Conservation (phyloP, 2,888 invertebrate species). For the Drosophila sordidula region DNA sequence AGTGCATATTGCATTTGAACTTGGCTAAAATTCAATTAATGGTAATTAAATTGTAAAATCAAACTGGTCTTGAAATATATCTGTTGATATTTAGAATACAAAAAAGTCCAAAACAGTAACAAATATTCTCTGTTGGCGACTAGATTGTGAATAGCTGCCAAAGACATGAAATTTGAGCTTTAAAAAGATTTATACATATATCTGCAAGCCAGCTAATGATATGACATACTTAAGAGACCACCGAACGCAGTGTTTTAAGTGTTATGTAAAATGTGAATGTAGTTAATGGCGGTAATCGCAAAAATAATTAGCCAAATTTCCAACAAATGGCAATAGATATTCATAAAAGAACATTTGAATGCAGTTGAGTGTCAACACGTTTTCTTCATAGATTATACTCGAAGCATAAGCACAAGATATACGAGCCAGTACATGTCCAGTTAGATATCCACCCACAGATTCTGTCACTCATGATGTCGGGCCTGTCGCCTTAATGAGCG, state of each 20-base stretch:
- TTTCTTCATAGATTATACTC: background rate
- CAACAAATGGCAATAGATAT: conserved; percentile 1
- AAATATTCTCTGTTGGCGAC: background rate
- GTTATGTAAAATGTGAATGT: background rate
- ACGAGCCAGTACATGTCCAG: conserved; percentile 14
- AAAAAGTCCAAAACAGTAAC: background rate
- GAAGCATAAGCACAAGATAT: background rate
- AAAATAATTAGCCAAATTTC: conserved; percentile 32
- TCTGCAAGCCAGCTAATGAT: conserved; percentile 7
- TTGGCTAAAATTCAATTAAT: too few relatives aligned
- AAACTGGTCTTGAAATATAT: background rate
- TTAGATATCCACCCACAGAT: conserved; percentile 66
- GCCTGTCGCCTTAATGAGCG: conserved; percentile 71
- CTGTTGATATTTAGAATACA: background rate
- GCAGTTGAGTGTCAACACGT: conserved; percentile 38
- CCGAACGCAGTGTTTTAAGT: background rate
- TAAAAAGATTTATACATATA: background rate
- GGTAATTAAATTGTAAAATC: background rate
- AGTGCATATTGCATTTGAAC: too few relatives aligned
- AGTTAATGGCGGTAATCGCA: conserved; percentile 5
- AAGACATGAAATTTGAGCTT: background rate
- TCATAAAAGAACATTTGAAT: conserved; percentile 11
- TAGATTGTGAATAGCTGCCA: background rate
- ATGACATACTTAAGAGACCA: conserved; percentile 3
- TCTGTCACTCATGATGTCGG: conserved; percentile 64